A percentile compares a stretch with the other conserved stretches of the same genome.
phyloP scores from a whole-genome alignment of 37 sponge, comb jelly and placozoan species.

The Petrosia ficiformis region DNA sequence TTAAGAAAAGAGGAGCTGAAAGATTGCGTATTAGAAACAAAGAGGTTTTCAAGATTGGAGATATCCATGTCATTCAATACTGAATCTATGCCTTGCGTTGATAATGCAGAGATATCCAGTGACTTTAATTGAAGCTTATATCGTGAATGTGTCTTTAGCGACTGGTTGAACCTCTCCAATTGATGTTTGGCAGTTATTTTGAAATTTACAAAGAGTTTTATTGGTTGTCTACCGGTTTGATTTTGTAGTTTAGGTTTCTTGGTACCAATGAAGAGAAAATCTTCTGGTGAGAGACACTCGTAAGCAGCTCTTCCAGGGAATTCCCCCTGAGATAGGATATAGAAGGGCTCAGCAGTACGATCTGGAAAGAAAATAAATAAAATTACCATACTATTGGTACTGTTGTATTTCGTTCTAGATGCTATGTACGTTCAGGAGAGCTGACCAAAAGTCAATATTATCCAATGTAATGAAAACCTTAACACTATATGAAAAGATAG shows the following conservation, averaged over 20 bases:
- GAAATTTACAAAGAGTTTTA: conserved; percentile 6
- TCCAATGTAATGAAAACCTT: too few relatives aligned
- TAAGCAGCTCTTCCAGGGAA: conserved; percentile 5
- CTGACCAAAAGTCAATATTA: too few relatives aligned
- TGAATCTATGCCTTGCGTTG: not conserved
- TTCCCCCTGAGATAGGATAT: not conserved
- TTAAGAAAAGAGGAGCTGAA: not conserved
- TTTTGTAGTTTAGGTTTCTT: not conserved
- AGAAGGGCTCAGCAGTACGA: not conserved
- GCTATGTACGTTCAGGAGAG: too few relatives aligned
- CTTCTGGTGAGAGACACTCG: conserved; percentile 2
- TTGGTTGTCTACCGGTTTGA: not conserved
- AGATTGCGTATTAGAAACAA: not conserved
- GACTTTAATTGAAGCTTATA: not conserved
- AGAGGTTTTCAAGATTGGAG: not conserved
- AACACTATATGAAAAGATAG: too few relatives aligned
- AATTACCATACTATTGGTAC: too few relatives aligned
- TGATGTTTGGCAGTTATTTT: conserved; percentile 5
- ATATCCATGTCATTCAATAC: not conserved
- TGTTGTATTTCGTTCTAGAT: too few relatives aligned
- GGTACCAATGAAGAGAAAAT: not conserved
- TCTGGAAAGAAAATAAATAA: not conserved
- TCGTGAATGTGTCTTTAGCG: not conserved
- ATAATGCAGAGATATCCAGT: not conserved
- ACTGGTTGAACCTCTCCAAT: not conserved